phyloP scores from a whole-genome alignment of 2,888 invertebrate genomes.

The Chelonus formosanus region DNA sequence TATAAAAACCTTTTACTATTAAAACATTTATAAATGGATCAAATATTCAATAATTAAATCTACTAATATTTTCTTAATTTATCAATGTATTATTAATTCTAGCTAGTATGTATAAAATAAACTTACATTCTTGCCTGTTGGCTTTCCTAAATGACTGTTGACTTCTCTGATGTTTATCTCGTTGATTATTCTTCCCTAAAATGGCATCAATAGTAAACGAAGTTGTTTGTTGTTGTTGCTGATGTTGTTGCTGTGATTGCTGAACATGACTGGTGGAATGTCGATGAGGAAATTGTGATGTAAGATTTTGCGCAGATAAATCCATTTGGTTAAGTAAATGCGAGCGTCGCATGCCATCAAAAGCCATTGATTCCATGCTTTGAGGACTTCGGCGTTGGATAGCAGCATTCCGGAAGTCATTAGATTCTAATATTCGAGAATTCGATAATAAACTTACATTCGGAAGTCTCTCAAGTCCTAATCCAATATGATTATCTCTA shows the following conservation, averaged over 20 bases:
- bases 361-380: conserved; percentile 51
- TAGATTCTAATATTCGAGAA: conserved; percentile 46
- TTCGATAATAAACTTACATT: conserved; percentile 49
- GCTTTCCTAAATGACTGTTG: conserved; percentile 55
- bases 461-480: conserved; percentile 50
- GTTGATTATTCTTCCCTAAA: conserved; percentile 72
- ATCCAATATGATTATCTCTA: conserved; percentile 47
- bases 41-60: no score
- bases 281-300: conserved; percentile 45
- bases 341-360: conserved; percentile 56
- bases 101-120: conserved; percentile 4
- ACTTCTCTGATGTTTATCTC: conserved; percentile 55
- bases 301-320: conserved; percentile 46
- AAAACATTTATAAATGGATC: no score
- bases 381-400: conserved; percentile 49
- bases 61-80: no score
- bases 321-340: conserved; percentile 47
- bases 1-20: no score
- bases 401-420: conserved; percentile 50
- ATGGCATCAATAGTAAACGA: conserved; percentile 91
- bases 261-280: conserved; percentile 53
- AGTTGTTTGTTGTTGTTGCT: conserved; percentile 68
- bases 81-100: not conserved
- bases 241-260: conserved; percentile 47
- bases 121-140: conserved; percentile 41